Evolutionary conservation across 1,140 invertebrate genomes (phyloP).

Genomic region (Thrips palmi): DNA sequence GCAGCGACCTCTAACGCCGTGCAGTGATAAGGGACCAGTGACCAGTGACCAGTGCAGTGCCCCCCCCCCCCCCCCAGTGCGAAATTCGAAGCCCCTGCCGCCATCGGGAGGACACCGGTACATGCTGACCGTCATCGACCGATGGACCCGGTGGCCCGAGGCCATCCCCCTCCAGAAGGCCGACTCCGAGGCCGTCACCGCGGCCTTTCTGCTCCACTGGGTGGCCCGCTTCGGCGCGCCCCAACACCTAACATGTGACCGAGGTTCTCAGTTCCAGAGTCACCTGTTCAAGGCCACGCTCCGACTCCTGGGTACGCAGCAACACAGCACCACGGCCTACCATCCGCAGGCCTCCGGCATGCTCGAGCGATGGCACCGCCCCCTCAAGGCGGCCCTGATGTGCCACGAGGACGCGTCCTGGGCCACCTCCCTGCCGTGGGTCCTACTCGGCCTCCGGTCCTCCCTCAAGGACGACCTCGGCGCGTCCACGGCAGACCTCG

Average conservation of each 20-base stretch:
- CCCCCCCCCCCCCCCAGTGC: too few species aligned
- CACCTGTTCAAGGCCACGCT: conserved; percentile 18
- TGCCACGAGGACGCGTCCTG: too few species aligned
- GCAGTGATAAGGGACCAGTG: too few species aligned
- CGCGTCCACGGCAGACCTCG: too few species aligned
- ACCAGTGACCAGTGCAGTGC: too few species aligned
- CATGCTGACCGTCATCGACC: conserved; percentile 24
- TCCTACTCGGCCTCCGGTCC: too few species aligned
- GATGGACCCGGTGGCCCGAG: conserved; percentile 26
- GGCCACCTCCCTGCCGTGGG: too few species aligned
- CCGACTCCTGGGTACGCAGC: too few species aligned
- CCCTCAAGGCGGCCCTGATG: conserved; percentile 18
- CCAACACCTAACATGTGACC: too few species aligned
- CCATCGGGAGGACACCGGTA: conserved; percentile 19
- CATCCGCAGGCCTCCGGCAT: conserved; percentile 18
- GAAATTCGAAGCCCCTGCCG: too few species aligned
- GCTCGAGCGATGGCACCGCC: conserved; percentile 17
- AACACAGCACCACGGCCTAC: conserved; percentile 15
- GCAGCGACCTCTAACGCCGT: too few species aligned
- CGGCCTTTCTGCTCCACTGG: conserved; percentile 16
- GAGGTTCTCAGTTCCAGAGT: conserved; percentile 20
- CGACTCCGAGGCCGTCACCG: conserved; percentile 14
- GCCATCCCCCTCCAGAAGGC: conserved; percentile 22
- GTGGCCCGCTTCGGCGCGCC: conserved; percentile 20
- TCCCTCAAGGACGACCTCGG: too few species aligned